phyloP scores from a whole-genome alignment of 2,888 invertebrate genomes.

The Phortica magna region DNA sequence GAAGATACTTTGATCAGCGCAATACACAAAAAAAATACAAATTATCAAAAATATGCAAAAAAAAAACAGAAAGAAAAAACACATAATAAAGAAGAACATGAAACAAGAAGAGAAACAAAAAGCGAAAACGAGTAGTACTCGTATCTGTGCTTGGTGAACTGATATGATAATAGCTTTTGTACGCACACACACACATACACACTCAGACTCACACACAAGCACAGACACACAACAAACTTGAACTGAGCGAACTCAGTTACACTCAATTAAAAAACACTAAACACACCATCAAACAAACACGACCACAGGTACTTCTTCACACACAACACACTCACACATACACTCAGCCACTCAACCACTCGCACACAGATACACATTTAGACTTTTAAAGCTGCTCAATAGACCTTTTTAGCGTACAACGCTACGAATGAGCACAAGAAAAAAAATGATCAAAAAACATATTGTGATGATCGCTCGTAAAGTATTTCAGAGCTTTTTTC shows the following conservation, averaged over 20 bases:
- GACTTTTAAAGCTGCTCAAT: conserved; percentile 31
- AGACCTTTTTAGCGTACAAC: not conserved
- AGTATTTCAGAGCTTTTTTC: conserved; percentile 35
- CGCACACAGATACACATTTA: conserved; percentile 26
- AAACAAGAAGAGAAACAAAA: not conserved
- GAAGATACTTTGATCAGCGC: not conserved
- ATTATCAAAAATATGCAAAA: conserved; percentile 4
- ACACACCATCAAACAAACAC: conserved; percentile 12
- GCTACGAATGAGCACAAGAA: conserved; percentile 41
- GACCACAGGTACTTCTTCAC: not conserved
- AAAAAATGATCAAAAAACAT: conserved; percentile 38
- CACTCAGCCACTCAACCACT: not conserved
- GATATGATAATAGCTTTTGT: conserved; percentile 33
- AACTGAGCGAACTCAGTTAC: not conserved
- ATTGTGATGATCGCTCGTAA: conserved; percentile 50
- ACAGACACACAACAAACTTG: not conserved
- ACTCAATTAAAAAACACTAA: conserved; percentile 32
- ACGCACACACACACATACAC: not conserved
- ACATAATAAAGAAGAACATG: not conserved
- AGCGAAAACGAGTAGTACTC: conserved; percentile 26
- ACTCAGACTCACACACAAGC: not conserved
- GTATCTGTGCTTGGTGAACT: conserved; percentile 26
- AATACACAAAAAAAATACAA: not conserved
- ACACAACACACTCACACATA: not conserved
- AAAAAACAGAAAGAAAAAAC: not conserved